Evolutionary conservation across 2,797 vertebrate genomes (phyloP).

Genomic region (Pipistrellus pygmaeus): DNA sequence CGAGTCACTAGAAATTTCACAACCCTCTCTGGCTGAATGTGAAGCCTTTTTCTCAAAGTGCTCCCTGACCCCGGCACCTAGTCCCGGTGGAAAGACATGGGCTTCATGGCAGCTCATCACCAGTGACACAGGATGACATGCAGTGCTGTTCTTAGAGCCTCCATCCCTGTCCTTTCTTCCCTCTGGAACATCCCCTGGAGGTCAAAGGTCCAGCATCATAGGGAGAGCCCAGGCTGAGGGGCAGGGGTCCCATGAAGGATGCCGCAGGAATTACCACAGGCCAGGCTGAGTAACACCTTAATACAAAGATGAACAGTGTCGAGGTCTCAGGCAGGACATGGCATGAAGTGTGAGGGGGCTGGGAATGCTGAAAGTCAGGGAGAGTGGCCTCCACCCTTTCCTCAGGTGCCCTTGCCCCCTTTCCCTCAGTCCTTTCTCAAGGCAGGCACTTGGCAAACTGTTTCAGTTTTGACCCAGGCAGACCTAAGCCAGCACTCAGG

Average conservation of each 20-base stretch:
- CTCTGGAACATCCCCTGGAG: not conserved
- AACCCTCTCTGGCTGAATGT: not conserved
- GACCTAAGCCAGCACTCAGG: not conserved
- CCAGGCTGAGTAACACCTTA: not conserved
- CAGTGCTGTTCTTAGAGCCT: not conserved
- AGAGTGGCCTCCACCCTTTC: not conserved
- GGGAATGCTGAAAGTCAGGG: not conserved
- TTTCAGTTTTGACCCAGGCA: not conserved
- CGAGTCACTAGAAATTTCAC: not conserved
- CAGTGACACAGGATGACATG: not conserved
- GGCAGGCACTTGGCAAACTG: not conserved
- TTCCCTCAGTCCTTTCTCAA: conserved; percentile 15
- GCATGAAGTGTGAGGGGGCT: not conserved
- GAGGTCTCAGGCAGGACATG: not conserved
- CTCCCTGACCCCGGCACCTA: not conserved
- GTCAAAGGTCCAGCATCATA: not conserved
- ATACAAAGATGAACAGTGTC: not conserved
- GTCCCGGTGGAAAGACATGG: not conserved
- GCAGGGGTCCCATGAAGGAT: not conserved
- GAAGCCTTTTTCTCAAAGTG: not conserved
- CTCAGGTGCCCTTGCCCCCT: not conserved
- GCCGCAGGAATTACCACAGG: not conserved
- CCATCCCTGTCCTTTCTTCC: not conserved
- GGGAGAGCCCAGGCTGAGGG: not conserved
- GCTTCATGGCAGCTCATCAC: not conserved